Conservation (phyloP, 2,113 vertebrate species). For the Cyanoderma ruficeps region DNA sequence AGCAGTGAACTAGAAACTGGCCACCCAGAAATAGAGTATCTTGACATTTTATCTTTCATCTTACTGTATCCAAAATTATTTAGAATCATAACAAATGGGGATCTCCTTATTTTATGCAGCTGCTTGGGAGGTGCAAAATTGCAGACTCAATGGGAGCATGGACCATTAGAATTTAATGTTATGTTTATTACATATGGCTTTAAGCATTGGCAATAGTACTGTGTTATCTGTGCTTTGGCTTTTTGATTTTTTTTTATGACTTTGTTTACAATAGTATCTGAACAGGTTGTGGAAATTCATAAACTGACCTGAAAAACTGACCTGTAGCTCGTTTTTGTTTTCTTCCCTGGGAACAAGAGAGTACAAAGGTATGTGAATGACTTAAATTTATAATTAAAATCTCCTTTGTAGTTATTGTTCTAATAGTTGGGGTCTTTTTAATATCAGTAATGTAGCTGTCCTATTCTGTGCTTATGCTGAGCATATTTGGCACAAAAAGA, state of each 20-base stretch:
- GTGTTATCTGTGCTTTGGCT: background rate
- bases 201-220: background rate
- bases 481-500: background rate
- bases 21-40: slow-evolving; percentile 20
- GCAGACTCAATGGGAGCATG: background rate
- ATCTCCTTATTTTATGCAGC: background rate
- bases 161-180: background rate
- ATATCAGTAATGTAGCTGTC: background rate
- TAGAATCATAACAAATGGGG: background rate
- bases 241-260: background rate
- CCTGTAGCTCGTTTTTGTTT: background rate
- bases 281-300: background rate
- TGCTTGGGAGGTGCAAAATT: background rate
- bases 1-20: slow-evolving; percentile 7
- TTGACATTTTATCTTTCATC: background rate
- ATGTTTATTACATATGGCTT: background rate
- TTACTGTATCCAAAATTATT: background rate
- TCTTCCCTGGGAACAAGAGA: background rate
- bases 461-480: background rate
- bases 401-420: background rate
- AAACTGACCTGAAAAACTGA: background rate
- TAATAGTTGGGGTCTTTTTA: background rate
- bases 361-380: background rate
- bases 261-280: background rate
- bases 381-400: background rate